A percentile compares a stretch with the other conserved stretches of the same genome.
phyloP scores from a whole-genome alignment of 1,140 invertebrate genomes.

The Conopomorpha cramerella region DNA sequence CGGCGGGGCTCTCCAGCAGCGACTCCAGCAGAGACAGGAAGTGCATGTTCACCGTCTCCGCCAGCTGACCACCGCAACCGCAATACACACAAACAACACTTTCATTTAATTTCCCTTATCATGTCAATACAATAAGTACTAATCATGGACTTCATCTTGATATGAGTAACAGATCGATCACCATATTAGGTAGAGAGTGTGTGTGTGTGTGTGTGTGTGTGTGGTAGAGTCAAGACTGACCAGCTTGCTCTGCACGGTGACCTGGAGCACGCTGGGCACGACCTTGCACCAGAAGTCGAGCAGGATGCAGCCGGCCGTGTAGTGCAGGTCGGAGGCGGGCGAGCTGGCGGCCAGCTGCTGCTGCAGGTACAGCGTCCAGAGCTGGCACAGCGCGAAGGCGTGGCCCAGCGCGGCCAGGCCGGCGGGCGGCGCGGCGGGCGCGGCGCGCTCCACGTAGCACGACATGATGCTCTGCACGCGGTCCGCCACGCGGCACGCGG shows the following conservation, averaged over 20 bases:
- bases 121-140: too few species aligned
- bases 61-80: too few species aligned
- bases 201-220: too few species aligned
- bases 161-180: too few species aligned
- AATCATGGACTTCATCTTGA: too few species aligned
- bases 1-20: constrained; percentile 89
- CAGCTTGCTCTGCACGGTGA: constrained; percentile 91
- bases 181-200: too few species aligned
- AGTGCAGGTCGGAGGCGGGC: constrained; percentile 71
- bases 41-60: constrained; percentile 97
- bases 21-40: constrained; percentile 96
- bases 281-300: constrained; percentile 99
- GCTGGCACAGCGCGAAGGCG: constrained; percentile 82
- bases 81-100: too few species aligned
- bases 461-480: constrained; percentile 89
- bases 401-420: constrained; percentile 92
- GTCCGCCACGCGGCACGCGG: constrained; percentile 94
- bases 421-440: constrained; percentile 80
- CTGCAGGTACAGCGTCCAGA: constrained; percentile 99
- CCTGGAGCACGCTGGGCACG: constrained; percentile 91
- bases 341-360: constrained; percentile 74
- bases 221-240: too few species aligned
- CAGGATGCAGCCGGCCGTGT: constrained; percentile 79
- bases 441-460: constrained; percentile 95
- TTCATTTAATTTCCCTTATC: too few species aligned